Base-by-base conservation (phyloP, 2,113 vertebrate species). In the Nothocercus julius region DNA sequence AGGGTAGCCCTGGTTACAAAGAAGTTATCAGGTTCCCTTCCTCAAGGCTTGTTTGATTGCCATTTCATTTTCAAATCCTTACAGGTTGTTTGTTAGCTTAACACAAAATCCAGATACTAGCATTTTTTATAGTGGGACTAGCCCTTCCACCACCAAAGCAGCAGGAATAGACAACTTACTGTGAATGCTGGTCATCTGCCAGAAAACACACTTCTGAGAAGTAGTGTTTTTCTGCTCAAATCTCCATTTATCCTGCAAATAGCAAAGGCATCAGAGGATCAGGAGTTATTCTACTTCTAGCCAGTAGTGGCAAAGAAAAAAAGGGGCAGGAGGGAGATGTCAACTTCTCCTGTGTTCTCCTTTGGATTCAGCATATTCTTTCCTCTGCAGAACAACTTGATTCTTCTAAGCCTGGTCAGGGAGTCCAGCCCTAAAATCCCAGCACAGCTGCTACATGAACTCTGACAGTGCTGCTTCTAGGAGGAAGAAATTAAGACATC, bases 31-130 rank as follows among this genome's bases (percentile, higher is more conserved):
- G 19, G 32, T 73, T 82, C 72, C 51, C 54, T 14, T 64, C 18
- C 76, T 91, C n/a, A 34, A 45, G 20, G 21, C 58, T 45, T 44
- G 5, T 14, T n/a, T 18, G 34, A 16, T 47, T 66, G 49, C 28
- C 3, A 11, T 24, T 87, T 62, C 1, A 0, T n/a, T 5, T 45
- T 3, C 6, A 64, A 68, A 87, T 3, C 6, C 8, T 67, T 67
- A 27, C 0, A 2, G 51, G 11, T 51, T 67, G n/a, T 1, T 53
- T 5, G 3, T 21, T 18, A 6, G 28, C 9, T n/a, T 28, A 28
- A 15, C 15, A 17, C 4, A 5, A 7, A 3, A 3, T 0, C 7
- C 22, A 82, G 30, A 44, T 69, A 34, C 49, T 2, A 0, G 1
- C 7, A 1, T 13, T 70, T 89, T 86, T 89, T 66, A n/a, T 5